phyloP scores from a whole-genome alignment of 2,113 vertebrate genomes.

The Cyphomyrus plagiostoma region DNA sequence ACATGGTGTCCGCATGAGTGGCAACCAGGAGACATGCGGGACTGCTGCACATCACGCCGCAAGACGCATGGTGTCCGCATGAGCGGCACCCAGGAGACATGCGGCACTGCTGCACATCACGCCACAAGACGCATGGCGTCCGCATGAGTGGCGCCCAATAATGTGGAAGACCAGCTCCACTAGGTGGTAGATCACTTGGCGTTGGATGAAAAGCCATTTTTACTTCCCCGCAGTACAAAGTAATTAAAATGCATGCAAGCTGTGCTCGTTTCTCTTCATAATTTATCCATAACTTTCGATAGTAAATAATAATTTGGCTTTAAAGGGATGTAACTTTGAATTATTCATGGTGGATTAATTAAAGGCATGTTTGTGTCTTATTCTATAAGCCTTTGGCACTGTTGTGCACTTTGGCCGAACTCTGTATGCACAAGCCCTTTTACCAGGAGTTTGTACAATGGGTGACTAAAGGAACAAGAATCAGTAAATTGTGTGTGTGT shows the following conservation, averaged over 20 bases:
- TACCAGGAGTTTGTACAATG: constrained; percentile 15
- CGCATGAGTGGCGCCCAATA: constrained; percentile 34
- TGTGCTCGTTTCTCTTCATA: constrained; percentile 54
- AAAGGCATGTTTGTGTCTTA: constrained; percentile 50
- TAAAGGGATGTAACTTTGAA: constrained; percentile 52
- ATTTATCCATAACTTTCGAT: constrained; percentile 61
- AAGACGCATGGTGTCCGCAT: constrained; percentile 28
- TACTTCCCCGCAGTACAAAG: constrained; percentile 51
- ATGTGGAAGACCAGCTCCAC: constrained; percentile 37
- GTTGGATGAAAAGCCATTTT: constrained; percentile 57
- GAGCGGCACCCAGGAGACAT: too few relatives aligned
- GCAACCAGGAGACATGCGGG: constrained; percentile 26
- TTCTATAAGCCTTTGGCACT: constrained; percentile 44
- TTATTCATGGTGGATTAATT: constrained; percentile 57
- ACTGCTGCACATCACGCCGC: constrained; percentile 24
- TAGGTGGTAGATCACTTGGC: constrained; percentile 56
- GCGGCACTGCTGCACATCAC: too few relatives aligned
- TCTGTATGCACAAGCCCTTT: constrained; percentile 32
- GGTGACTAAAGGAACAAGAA: neutral
- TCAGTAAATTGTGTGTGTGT: neutral
- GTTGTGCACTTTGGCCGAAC: constrained; percentile 56
- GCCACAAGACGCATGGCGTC: constrained; percentile 1
- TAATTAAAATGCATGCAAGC: constrained; percentile 64
- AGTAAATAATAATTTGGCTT: constrained; percentile 55
- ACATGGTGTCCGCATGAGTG: constrained; percentile 27